Percentiles rank a stretch among this genome's conserved stretches.
Conservation (phyloP, 2,113 vertebrate species). For the Monopterus albus region DNA sequence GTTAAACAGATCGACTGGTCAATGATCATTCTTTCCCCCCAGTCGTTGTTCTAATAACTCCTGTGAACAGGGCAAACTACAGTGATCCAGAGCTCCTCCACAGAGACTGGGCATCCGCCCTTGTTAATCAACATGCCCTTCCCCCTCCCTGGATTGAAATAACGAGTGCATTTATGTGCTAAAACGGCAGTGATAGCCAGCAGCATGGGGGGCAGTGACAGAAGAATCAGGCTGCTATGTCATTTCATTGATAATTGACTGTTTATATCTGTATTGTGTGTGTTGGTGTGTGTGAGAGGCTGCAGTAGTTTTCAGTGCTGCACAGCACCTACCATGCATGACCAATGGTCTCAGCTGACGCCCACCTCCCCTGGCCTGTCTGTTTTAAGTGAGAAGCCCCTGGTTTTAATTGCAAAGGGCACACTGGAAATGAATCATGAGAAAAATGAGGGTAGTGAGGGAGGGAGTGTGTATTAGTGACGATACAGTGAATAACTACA, state of each 20-base stretch:
- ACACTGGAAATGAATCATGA: constrained; percentile 70
- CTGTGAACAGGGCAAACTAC: constrained; percentile 85
- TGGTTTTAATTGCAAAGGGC: constrained; percentile 74
- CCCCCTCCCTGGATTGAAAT: constrained; percentile 86
- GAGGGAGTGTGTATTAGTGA: constrained; percentile 1
- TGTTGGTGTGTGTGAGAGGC: constrained; percentile 26
- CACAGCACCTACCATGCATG: constrained; percentile 43
- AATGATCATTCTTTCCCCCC: too few relatives aligned
- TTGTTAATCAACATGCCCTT: constrained; percentile 53
- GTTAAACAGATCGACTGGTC: background rate
- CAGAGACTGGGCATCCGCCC: constrained; percentile 90
- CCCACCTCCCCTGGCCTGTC: constrained; percentile 57
- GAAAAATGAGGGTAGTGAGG: constrained; percentile 34
- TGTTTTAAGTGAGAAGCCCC: constrained; percentile 65
- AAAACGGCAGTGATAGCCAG: constrained; percentile 90
- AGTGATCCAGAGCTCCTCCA: constrained; percentile 79
- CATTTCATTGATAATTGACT: constrained; percentile 49
- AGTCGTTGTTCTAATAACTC: constrained; percentile 84
- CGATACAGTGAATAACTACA: constrained; percentile 5
- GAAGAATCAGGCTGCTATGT: constrained; percentile 28
- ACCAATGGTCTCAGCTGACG: constrained; percentile 64
- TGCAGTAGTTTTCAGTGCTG: constrained; percentile 21
- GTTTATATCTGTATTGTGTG: constrained; percentile 22
- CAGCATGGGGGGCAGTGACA: constrained; percentile 5
- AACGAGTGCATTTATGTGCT: constrained; percentile 96